phyloP scores from a whole-genome alignment of 2,797 vertebrate genomes.

The Eptatretus atami region DNA sequence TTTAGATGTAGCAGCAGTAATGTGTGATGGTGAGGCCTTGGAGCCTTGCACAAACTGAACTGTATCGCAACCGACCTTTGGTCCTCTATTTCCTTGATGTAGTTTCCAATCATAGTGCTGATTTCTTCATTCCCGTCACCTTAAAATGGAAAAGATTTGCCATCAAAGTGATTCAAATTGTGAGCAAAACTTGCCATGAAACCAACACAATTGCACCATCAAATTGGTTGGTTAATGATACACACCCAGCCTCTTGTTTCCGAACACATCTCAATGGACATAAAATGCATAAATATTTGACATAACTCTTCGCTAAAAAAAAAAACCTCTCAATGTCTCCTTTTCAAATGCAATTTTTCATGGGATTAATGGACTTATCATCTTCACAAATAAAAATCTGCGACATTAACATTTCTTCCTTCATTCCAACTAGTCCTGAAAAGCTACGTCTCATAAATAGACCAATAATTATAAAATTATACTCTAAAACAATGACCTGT shows the following conservation, averaged over 20 bases:
- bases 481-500: too few species aligned
- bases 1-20: too few species aligned
- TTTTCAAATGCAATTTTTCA: too few species aligned
- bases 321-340: too few species aligned
- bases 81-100: slow-evolving; percentile 74
- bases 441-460: too few species aligned
- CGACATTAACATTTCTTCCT: too few species aligned
- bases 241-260: slow-evolving; percentile 2
- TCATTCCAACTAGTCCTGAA: too few species aligned
- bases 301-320: too few species aligned
- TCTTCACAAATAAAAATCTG: too few species aligned
- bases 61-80: slow-evolving; percentile 27
- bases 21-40: not conserved
- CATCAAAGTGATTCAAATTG: not conserved
- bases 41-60: not conserved
- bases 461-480: too few species aligned
- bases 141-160: slow-evolving; percentile 11
- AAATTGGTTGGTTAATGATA: not conserved
- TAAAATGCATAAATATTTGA: not conserved
- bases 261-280: not conserved
- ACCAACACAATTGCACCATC: not conserved
- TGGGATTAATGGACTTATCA: too few species aligned
- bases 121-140: slow-evolving; percentile 65
- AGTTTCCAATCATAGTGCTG: slow-evolving; percentile 55
- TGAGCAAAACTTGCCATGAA: not conserved